Percentiles rank a stretch among this genome's conserved stretches.
Conservation (phyloP, 64 coral and sea anemone genomes). For the Stichodactyla mertensii region DNA sequence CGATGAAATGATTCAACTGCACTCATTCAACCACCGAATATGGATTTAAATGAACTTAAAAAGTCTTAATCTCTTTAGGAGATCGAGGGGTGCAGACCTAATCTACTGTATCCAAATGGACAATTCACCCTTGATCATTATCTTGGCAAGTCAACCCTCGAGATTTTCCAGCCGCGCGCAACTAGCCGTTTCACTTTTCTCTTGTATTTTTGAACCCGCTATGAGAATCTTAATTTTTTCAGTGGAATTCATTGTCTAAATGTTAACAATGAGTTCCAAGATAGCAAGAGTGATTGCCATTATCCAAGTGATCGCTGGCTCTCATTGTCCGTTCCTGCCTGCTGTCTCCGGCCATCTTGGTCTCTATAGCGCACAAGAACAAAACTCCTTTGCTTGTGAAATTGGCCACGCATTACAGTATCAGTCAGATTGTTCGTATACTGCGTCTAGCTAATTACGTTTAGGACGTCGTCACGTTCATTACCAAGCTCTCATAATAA, state of each 20-base stretch:
- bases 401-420: not conserved
- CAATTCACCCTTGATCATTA: not conserved
- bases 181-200: not conserved
- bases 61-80: not conserved
- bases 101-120: not conserved
- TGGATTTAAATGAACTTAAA: not conserved
- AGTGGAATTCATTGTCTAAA: not conserved
- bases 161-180: not conserved
- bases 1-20: constrained; percentile 6
- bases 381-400: constrained; percentile 1
- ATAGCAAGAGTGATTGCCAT: not conserved
- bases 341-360: not conserved
- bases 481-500: not conserved
- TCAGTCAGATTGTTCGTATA: not conserved
- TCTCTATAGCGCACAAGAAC: constrained; percentile 15
- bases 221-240: not conserved
- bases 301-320: not conserved
- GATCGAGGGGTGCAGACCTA: not conserved
- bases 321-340: not conserved
- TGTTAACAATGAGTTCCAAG: not conserved
- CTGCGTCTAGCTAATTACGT: not conserved
- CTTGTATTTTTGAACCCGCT: not conserved
- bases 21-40: not conserved
- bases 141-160: not conserved
- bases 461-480: not conserved